Evolutionary conservation across 2,797 vertebrate genomes (phyloP).

Genomic region (Etheostoma nigrum): DNA sequence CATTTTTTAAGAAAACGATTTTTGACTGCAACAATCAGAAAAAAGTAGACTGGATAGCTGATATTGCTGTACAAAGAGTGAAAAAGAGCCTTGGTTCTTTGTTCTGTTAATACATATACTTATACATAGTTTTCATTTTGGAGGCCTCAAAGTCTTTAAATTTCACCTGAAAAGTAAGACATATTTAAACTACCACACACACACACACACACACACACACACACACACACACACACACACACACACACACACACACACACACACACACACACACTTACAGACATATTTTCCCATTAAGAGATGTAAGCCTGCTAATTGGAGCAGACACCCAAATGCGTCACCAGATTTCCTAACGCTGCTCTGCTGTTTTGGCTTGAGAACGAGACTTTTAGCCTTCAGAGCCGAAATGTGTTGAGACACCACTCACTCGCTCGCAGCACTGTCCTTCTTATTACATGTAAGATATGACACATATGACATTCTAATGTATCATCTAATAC

Average conservation of each 20-base stretch:
- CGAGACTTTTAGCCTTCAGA: constrained; percentile 7
- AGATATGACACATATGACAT: neutral
- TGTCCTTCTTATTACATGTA: neutral
- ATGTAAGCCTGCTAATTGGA: constrained; percentile 3
- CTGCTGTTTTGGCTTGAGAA: no score
- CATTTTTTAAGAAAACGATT: no score
- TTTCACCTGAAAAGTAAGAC: neutral
- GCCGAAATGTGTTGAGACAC: constrained; percentile 25
- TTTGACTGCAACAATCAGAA: constrained; percentile 20
- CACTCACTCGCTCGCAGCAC: neutral
- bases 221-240: neutral
- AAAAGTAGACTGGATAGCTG: no score
- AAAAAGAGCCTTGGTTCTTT: neutral
- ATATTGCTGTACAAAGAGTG: no score
- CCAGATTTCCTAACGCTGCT: no score
- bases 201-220: neutral
- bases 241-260: neutral
- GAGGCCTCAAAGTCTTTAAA: neutral
- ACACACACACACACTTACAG: neutral
- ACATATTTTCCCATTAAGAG: neutral
- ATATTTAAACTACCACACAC: neutral
- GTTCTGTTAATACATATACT: neutral
- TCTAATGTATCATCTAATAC: neutral
- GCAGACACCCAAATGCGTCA: neutral
- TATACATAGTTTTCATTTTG: neutral